Evolutionary conservation across 2,888 invertebrate genomes (phyloP), one percentile per base, ranked within the genome.

Genomic region (Sepiola atlantica): DNA sequence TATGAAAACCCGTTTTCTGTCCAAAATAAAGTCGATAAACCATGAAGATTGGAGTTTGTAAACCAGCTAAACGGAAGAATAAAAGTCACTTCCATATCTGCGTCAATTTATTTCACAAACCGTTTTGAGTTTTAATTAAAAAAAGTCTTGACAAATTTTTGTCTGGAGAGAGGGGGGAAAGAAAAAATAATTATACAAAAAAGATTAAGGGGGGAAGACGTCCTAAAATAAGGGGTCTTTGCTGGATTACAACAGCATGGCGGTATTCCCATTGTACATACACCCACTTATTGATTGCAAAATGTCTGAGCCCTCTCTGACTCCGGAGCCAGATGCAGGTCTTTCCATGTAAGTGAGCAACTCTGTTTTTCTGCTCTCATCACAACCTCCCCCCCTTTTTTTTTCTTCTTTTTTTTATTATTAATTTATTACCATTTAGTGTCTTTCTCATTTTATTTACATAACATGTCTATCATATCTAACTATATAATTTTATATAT

Each of bases 331-430:
- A n/a, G 92, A 92, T n/a, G 24, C 90, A 90, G 90, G 24, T 54
- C 28, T 92, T 92, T 54, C 54, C 92, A 92, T 92, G 92, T 92
- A 92, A 92, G 92, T 92, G n/a, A 92, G 92, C 55, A n/a, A n/a
- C n/a, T 8, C 77, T 77, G 28, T 77, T n/a, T 77, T 14, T 77
- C 61, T 61, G 2, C 61, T 61, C 61, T 61, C 24, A 24, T 24
- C 61, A 24, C 28, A 61, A 61, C 28, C 21, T n/a, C n/a, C n/a
- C 28, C 8, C 45, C 8, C 2, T 45, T 4, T 45, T 45, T 45
- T 4, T 4, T 4, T 45, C 8, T 45, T 45, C 2, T 45, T 45
- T 45, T 45, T 45, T 2, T 45, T 45, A 4, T 45, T 45, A 8
- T 45, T 45, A 45, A 45, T 45, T 45, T 45, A 4, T 45, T 45